Conservation (phyloP, 2,797 vertebrate genomes). For the Novumbra hubbsi region DNA sequence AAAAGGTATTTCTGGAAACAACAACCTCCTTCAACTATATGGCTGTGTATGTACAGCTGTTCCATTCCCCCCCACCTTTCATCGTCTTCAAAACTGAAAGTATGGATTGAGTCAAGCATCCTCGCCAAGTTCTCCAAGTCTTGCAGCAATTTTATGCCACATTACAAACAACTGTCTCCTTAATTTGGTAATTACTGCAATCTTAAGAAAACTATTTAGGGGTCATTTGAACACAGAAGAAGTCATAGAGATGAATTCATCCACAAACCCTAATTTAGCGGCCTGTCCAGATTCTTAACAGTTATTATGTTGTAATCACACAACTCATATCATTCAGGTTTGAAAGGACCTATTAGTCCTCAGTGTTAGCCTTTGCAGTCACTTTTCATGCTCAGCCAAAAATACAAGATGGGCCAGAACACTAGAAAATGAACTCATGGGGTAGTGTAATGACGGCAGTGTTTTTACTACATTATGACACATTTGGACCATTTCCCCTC, state of each 20-base stretch:
- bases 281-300: conserved; percentile 61
- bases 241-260: conserved; percentile 49
- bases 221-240: conserved; percentile 42
- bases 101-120: conserved; percentile 37
- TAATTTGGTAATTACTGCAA: conserved; percentile 59
- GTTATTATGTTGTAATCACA: conserved; percentile 64
- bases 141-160: conserved; percentile 52
- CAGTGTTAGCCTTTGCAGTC: conserved; percentile 57
- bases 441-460: conserved; percentile 47
- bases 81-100: conserved; percentile 31
- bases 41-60: conserved; percentile 20
- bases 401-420: conserved; percentile 51
- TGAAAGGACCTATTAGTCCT: conserved; percentile 51
- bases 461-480: conserved; percentile 63
- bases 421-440: conserved; percentile 21
- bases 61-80: conserved; percentile 18
- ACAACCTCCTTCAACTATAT: conserved; percentile 23
- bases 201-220: conserved; percentile 55
- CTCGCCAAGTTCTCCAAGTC: conserved; percentile 24
- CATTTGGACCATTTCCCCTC: conserved; percentile 56
- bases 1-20: not conserved
- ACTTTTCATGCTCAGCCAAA: conserved; percentile 58
- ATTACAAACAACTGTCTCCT: conserved; percentile 55
- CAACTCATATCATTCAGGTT: conserved; percentile 41
- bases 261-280: conserved; percentile 50